These are phyloP conservation scores for Percopsis omiscomaycus DNA, from an alignment of 2,797 vertebrate species.

Conservation along the genomic window DNA sequence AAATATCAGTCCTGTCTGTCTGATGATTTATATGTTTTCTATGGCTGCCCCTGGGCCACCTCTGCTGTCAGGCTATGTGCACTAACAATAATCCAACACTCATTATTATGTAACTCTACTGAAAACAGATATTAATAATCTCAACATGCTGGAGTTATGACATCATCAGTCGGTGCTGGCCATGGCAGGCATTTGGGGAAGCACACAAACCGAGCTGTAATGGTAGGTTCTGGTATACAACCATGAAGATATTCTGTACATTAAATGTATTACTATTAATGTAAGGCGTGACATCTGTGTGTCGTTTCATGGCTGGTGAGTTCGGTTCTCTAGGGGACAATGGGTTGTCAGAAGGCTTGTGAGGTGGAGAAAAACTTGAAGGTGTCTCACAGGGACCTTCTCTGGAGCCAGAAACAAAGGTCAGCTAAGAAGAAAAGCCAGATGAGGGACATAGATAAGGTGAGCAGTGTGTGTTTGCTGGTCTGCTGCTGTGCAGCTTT, in stretches of 20 bases:
- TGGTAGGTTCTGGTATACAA: constrained; percentile 61
- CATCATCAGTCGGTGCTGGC: constrained; percentile 65
- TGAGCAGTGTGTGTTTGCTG: constrained; percentile 51
- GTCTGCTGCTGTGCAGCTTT: constrained; percentile 26
- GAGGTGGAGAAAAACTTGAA: constrained; percentile 73
- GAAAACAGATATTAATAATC: constrained; percentile 80
- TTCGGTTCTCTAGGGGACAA: constrained; percentile 67
- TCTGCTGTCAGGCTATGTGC: constrained; percentile 55
- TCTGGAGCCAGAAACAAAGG: constrained; percentile 77
- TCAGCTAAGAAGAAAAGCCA: constrained; percentile 59
- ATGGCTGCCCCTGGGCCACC: constrained; percentile 18
- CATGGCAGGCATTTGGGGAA: constrained; percentile 67
- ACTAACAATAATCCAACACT: constrained; percentile 71
- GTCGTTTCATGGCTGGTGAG: constrained; percentile 28
- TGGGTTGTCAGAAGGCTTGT: constrained; percentile 74
- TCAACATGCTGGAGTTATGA: constrained; percentile 71
- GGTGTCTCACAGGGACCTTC: constrained; percentile 71
- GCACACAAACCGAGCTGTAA: constrained; percentile 67
- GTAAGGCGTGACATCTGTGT: constrained; percentile 8
- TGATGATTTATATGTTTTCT: constrained; percentile 31
- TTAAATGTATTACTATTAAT: too few species aligned
- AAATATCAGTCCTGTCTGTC: not conserved
- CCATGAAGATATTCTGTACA: constrained; percentile 4
- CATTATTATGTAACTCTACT: constrained; percentile 76
- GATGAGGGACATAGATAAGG: constrained; percentile 69